These are phyloP conservation scores for Eolophus roseicapilla DNA, from an alignment of 2,113 vertebrate species.

Conservation along the genomic window DNA sequence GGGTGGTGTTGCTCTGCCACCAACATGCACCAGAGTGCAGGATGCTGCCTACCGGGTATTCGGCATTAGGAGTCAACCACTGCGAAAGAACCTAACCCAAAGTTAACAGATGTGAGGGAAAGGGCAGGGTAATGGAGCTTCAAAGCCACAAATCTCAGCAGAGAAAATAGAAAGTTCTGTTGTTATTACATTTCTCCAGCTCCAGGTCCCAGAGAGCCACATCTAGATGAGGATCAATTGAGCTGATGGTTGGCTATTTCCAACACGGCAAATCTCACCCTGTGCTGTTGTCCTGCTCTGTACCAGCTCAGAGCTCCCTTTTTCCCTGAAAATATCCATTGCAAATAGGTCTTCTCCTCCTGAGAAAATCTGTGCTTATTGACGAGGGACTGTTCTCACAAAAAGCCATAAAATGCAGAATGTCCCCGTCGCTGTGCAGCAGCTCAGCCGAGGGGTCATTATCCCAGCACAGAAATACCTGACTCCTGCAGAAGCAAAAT, in stretches of 20 bases:
- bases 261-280: background rate
- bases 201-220: background rate
- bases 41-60: background rate
- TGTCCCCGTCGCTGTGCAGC: background rate
- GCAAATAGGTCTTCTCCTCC: background rate
- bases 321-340: background rate
- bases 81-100: background rate
- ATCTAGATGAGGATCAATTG: background rate
- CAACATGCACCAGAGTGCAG: accelerated
- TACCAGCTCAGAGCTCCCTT: background rate
- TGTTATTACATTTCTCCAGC: background rate
- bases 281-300: background rate
- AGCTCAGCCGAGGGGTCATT: background rate
- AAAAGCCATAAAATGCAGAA: background rate
- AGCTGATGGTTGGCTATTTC: background rate
- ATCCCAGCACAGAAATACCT: background rate
- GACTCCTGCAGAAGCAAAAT: background rate
- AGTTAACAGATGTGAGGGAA: background rate
- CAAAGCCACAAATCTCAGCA: background rate
- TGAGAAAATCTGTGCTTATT: background rate
- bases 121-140: background rate
- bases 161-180: background rate
- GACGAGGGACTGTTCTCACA: background rate
- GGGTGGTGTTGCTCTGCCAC: background rate
- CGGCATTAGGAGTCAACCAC: background rate